Base-by-base conservation (phyloP, 1,140 invertebrate genomes). In the Cherax destructor region DNA sequence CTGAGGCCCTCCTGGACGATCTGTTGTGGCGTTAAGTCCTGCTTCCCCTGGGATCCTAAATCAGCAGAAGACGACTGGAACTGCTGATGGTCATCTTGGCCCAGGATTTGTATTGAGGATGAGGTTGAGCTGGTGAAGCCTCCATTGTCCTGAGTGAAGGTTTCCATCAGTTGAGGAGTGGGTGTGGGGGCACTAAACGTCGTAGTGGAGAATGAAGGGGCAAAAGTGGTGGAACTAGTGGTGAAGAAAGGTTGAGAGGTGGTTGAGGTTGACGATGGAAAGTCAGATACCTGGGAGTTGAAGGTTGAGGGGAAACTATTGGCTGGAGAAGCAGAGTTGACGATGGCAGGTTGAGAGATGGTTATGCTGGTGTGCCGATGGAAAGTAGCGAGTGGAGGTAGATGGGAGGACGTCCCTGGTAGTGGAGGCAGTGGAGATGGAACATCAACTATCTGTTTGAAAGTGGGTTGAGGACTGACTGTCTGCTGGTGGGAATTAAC, bases 291-390 rank as follows among this genome's bases (percentile, higher is more conserved):
- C 77, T 79, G 41, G 7, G 77, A 24, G 18, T 6, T 79, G 30
- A 41, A 41, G 30, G 30, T 41, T 41, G 30, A 41, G 30, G 16
- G 79, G 79, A 52, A 56, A 56, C 10, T 11, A 41, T 2, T 41
- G n/a, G 24, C 7, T 30, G 24, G 5, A 2, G 69, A 30, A 7
- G 7, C 21, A 21, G 24, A 30, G 69, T 74, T 74, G 7, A 30
- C 61, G 47, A 49, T 47, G 30, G 76, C 21, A 81, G 30, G 76
- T 30, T 61, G 78, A 5, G 87, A 72, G 69, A 83, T 83, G 9
- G 65, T 81, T 49, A 89, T 89, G 79, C 80, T 87, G 6, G 79
- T 89, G 79, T 50, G 86, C 21, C 50, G 56, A 65, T 89, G 80
- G 65, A 61, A 87, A 24, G 85, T 87, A 52, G 77, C 56, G 50